Conservation (phyloP, 2,888 invertebrate species). For the Aspidiotus destructor region DNA sequence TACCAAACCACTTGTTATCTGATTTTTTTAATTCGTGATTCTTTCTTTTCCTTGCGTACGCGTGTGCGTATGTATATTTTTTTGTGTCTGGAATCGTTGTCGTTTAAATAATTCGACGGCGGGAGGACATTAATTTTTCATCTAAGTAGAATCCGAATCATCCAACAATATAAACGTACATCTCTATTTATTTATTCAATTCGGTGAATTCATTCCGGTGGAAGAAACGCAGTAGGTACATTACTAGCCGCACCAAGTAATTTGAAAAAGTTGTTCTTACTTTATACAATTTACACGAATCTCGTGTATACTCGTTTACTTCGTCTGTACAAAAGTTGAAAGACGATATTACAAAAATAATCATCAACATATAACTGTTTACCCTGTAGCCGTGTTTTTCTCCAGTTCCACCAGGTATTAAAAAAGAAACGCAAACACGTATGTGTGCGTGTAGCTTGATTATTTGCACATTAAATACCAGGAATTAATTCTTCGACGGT, state of each 20-base stretch:
- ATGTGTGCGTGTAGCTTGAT: too few species aligned
- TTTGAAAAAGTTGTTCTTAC: not conserved
- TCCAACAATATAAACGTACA: not conserved
- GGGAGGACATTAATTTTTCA: slow-evolving; percentile 2
- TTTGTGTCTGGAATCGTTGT: not conserved
- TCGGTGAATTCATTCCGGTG: not conserved
- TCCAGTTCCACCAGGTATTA: too few species aligned
- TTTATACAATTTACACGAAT: too few species aligned
- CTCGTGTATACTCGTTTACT: too few species aligned
- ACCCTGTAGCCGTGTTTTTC: too few species aligned
- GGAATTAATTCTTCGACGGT: too few species aligned
- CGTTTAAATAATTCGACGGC: not conserved
- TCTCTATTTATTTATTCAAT: not conserved
- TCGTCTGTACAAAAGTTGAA: too few species aligned
- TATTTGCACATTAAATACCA: too few species aligned
- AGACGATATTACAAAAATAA: too few species aligned
- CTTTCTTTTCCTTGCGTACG: not conserved
- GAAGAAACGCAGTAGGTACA: too few species aligned
- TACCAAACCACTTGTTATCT: not conserved
- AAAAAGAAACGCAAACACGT: too few species aligned
- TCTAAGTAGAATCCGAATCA: not conserved
- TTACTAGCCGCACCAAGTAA: not conserved
- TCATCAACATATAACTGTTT: too few species aligned
- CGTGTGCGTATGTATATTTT: not conserved
- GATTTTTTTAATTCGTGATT: not conserved